These are phyloP conservation scores for Peromyscus attwateri DNA, from an alignment of 2,797 vertebrate genomes.

Conservation along the genomic window DNA sequence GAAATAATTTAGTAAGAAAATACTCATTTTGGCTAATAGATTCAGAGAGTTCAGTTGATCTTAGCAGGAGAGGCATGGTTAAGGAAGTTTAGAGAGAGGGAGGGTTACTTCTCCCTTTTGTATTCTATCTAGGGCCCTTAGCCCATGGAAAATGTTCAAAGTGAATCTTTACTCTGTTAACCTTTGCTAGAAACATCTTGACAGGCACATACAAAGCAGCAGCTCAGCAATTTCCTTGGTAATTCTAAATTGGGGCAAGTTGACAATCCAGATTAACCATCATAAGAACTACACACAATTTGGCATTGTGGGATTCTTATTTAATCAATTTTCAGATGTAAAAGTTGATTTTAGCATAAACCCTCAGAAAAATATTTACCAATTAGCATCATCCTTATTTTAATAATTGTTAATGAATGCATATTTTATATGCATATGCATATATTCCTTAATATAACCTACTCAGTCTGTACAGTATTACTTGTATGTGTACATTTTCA, in stretches of 20 bases:
- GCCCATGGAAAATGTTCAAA: neutral
- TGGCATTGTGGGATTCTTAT: neutral
- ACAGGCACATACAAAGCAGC: neutral
- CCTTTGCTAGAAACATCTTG: neutral
- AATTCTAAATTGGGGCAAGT: neutral
- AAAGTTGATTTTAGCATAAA: neutral
- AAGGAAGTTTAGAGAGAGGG: neutral
- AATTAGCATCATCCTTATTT: neutral
- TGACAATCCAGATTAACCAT: neutral
- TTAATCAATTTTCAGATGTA: neutral
- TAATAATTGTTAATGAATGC: neutral
- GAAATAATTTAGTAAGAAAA: neutral
- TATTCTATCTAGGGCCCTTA: neutral
- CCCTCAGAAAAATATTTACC: neutral
- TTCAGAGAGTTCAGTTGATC: neutral
- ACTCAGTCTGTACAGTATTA: neutral
- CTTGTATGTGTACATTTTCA: neutral
- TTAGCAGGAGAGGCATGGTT: no score
- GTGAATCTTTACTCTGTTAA: neutral
- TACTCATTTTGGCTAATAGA: neutral
- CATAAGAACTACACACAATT: neutral
- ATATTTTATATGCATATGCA: neutral
- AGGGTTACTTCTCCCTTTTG: neutral
- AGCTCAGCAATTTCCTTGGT: neutral
- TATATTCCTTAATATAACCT: neutral